Conservation (phyloP, 2,797 vertebrate genomes). For the Remorina albescens region DNA sequence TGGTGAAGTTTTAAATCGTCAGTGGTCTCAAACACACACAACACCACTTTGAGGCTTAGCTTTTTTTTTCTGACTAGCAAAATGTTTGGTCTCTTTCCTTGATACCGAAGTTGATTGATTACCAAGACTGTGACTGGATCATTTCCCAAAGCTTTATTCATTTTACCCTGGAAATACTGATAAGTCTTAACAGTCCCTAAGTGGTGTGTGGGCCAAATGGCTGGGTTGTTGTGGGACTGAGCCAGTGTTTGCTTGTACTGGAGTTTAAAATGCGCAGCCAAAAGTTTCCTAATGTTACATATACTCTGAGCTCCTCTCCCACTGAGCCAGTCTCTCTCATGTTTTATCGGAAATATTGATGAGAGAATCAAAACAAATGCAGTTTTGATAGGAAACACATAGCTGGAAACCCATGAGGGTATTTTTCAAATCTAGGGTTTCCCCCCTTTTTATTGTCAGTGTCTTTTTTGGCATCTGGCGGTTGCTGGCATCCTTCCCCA, state of each 20-base stretch:
- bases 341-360: conserved; percentile 73
- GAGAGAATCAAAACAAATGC: conserved; percentile 70
- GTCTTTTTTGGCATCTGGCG: conserved; percentile 64
- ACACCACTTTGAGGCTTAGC: conserved; percentile 20
- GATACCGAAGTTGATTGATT: conserved; percentile 59
- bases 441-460: conserved; percentile 67
- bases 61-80: conserved; percentile 20
- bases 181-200: conserved; percentile 64
- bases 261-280: conserved; percentile 58
- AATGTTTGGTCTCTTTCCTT: conserved; percentile 43
- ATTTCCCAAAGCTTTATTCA: conserved; percentile 59
- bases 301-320: conserved; percentile 33
- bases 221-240: conserved; percentile 39
- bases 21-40: conserved; percentile 31
- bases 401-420: conserved; percentile 62
- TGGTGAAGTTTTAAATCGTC: conserved; percentile 36
- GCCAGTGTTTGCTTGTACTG: conserved; percentile 75
- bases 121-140: conserved; percentile 47
- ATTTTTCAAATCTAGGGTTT: conserved; percentile 78
- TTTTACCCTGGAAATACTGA: conserved; percentile 72
- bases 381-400: conserved; percentile 76
- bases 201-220: conserved; percentile 58
- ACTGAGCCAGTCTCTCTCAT: conserved; percentile 35
- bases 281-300: conserved; percentile 71
- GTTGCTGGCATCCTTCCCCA: conserved; percentile 51